These are phyloP conservation scores for Zygaena filipendulae DNA, from an alignment of 2,888 invertebrate genomes.

Conservation along the genomic window DNA sequence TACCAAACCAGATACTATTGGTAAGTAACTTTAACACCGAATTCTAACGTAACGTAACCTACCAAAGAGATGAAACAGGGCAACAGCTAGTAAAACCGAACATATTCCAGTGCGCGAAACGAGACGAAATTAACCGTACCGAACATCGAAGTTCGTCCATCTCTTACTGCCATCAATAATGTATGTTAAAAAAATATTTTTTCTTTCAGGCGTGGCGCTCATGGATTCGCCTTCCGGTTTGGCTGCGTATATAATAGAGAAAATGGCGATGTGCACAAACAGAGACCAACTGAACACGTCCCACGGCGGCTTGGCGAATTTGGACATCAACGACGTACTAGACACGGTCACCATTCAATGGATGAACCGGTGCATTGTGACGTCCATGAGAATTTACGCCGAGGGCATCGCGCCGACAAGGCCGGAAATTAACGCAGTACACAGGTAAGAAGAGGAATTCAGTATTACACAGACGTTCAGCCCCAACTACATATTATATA, in stretches of 20 bases:
- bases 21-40: conserved; percentile 58
- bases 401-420: conserved; percentile 66
- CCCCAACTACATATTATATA: too few species aligned
- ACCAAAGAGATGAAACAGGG: not conserved
- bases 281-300: conserved; percentile 59
- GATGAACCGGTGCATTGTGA: conserved; percentile 79
- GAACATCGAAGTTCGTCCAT: too few species aligned
- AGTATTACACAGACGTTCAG: too few species aligned
- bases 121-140: too few species aligned
- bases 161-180: too few species aligned
- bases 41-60: not conserved
- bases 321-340: conserved; percentile 76
- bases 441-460: too few species aligned
- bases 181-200: too few species aligned
- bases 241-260: conserved; percentile 90
- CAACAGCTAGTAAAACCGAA: too few species aligned
- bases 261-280: conserved; percentile 79
- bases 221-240: conserved; percentile 84
- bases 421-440: conserved; percentile 23
- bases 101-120: too few species aligned
- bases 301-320: conserved; percentile 75
- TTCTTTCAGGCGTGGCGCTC: conserved; percentile 74
- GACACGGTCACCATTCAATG: conserved; percentile 88
- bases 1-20: conserved; percentile 86
- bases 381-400: conserved; percentile 79